Base-by-base conservation (phyloP, 2,888 invertebrate genomes). In the Baccha elongata region DNA sequence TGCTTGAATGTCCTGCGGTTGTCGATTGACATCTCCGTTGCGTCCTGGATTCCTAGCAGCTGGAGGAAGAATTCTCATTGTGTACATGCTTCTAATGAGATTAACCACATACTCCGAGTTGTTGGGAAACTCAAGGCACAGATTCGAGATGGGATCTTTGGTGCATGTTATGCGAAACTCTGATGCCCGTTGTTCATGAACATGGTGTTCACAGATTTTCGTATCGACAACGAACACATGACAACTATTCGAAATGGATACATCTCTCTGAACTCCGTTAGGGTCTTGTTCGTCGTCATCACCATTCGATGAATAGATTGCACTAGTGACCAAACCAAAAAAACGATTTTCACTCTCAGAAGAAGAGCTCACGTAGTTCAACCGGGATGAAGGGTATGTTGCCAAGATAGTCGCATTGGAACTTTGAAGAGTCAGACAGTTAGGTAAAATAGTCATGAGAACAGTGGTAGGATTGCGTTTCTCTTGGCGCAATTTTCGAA, bases 211-310 rank as follows among this genome's bases (percentile, higher is more conserved):
- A 3, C 94, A 93, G 86, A 97, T 92, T 89, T 97, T 95, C 0
- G 97, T 94, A 88, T 98, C 98, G 7, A 98, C 96, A 76, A 97
- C 97, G 89, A 99, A 99, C 0, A 98, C 97, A 90, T 99, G 98
- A 88, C 98, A 98, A 64, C 98, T 97, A 88, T 96, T 96, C 0
- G 96, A 96, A 15, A 94, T 93, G 84, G 93, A 93, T 8, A 93
- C 86, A 87, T 93, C 92, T 11, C 78, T 74, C 3, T 79, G 78
- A 17, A 65, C 69, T n/a, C 37, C 74, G n/a, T 68, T 78, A 8
- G 76, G 65, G 5, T 86, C 87, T 17, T 89, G 89, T 23, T 88
- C 89, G 21, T 90, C 90, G 74, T 91, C 90, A 64, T 91, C 91
- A 21, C 88, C 87, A 0, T 88, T 89, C 1, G 88, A 87, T 5